A percentile compares a stretch with the other conserved stretches of the same genome.
phyloP scores from a whole-genome alignment of 2,113 vertebrate species.

The Tupaia chinensis region DNA sequence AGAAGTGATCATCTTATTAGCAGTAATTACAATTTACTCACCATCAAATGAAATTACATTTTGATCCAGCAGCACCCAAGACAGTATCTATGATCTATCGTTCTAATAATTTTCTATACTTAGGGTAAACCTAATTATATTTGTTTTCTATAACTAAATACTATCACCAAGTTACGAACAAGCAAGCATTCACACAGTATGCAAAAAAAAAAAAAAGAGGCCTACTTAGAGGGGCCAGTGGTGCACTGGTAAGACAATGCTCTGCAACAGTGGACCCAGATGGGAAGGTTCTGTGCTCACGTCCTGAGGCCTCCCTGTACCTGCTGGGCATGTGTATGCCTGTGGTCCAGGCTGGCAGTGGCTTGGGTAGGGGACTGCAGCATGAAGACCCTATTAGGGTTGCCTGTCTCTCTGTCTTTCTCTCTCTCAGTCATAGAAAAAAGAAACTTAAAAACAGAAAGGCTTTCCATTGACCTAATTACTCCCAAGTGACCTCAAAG shows the following conservation, averaged over 20 bases:
- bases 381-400: too few relatives aligned
- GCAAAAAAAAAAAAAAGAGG: background rate
- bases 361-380: too few relatives aligned
- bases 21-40: background rate
- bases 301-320: too few relatives aligned
- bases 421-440: too few relatives aligned
- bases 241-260: too few relatives aligned
- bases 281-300: too few relatives aligned
- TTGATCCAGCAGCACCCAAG: background rate
- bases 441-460: background rate
- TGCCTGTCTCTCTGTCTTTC: too few relatives aligned
- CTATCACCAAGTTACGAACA: background rate
- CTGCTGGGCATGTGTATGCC: too few relatives aligned
- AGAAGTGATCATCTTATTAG: background rate
- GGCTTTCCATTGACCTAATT: constrained; percentile 46
- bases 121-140: background rate
- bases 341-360: too few relatives aligned
- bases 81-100: background rate
- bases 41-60: background rate
- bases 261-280: too few relatives aligned
- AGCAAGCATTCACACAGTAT: background rate
- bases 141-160: constrained; percentile 2
- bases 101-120: background rate
- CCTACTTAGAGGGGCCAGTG: too few relatives aligned
- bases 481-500: constrained; percentile 31